Conservation (phyloP, 2,888 invertebrate species). For the Choristoneura rosaceana region DNA sequence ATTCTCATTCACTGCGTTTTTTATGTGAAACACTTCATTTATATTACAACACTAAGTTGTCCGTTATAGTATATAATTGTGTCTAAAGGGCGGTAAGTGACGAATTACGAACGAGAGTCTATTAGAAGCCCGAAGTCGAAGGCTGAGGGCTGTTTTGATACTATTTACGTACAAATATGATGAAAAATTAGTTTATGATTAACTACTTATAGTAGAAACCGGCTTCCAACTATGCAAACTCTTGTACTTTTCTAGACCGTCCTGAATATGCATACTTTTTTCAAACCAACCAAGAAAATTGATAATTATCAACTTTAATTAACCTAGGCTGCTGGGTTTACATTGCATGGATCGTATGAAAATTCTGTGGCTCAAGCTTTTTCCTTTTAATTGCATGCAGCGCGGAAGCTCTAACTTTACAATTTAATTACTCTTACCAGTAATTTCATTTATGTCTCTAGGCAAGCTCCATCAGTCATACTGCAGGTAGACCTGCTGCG, state of each 20-base stretch:
- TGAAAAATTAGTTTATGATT: too few species aligned
- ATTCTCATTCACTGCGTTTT: too few species aligned
- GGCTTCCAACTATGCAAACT: neutral
- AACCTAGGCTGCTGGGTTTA: conserved; percentile 4
- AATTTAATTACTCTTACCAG: conserved; percentile 69
- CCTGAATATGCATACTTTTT: conserved; percentile 10
- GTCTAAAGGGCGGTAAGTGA: too few species aligned
- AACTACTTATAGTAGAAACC: too few species aligned
- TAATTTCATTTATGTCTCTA: conserved; percentile 59
- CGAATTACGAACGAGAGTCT: too few species aligned
- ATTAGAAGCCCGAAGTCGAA: too few species aligned
- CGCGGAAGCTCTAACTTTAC: conserved; percentile 65
- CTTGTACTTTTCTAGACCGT: neutral
- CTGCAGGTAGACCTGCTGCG: neutral
- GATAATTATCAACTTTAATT: conserved; percentile 23
- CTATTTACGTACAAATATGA: too few species aligned
- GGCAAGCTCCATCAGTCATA: conserved; percentile 39
- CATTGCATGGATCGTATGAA: conserved; percentile 55
- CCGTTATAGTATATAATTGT: too few species aligned
- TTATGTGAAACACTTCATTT: too few species aligned
- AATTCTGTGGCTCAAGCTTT: conserved; percentile 59
- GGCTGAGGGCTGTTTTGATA: too few species aligned
- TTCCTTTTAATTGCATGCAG: conserved; percentile 62
- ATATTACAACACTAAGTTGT: too few species aligned
- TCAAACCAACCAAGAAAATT: conserved; percentile 13